These are phyloP conservation scores for Sphaeridia pumilis DNA, from an alignment of 2,888 invertebrate genomes.

Conservation along the genomic window DNA sequence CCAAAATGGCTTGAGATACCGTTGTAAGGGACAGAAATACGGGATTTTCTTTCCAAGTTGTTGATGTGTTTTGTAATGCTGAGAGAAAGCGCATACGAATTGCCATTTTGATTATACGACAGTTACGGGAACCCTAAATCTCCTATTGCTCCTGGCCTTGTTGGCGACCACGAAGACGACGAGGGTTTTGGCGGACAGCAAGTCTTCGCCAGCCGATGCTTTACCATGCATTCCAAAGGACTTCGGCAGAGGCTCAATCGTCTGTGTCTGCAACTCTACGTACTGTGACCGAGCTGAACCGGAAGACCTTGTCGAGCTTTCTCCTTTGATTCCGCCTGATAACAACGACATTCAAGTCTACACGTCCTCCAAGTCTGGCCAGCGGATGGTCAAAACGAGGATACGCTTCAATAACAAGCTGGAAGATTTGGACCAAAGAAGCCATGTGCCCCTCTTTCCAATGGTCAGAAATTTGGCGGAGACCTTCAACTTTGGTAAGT, in stretches of 20 bases:
- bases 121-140: conserved; percentile 24
- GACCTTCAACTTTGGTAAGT: neutral
- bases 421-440: neutral
- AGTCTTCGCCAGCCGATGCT: neutral
- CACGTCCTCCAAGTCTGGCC: conserved; percentile 32
- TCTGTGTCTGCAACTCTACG: conserved; percentile 25
- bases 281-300: conserved; percentile 18
- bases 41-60: neutral
- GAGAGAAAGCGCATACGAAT: conserved; percentile 22
- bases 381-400: conserved; percentile 34
- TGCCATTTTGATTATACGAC: conserved; percentile 25
- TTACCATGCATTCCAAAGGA: conserved; percentile 18
- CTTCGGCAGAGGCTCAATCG: conserved; percentile 23
- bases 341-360: conserved; percentile 27
- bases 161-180: too few species aligned
- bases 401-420: conserved; percentile 25
- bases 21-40: neutral
- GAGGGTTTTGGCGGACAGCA: neutral
- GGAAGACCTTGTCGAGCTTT: neutral
- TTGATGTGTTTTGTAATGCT: conserved; percentile 15
- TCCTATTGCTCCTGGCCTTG: neutral
- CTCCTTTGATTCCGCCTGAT: neutral
- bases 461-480: neutral
- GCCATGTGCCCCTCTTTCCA: neutral
- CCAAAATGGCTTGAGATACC: too few species aligned